These are phyloP conservation scores for Pseudorhiza aurosa DNA, from an alignment of 30 jellyfish, hydroid and myxozoan genomes.

Conservation along the genomic window DNA sequence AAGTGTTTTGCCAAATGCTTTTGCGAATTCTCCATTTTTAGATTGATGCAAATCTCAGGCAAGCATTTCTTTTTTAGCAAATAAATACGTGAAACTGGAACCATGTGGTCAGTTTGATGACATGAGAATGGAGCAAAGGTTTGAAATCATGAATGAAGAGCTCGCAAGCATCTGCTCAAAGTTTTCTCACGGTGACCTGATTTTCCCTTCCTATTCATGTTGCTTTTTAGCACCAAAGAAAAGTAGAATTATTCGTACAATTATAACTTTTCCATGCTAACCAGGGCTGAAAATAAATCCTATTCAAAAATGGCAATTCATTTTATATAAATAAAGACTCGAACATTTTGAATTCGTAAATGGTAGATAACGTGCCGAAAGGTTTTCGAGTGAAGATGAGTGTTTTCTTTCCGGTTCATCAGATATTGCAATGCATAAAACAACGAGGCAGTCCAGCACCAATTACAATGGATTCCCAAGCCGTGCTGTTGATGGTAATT, in stretches of 20 bases:
- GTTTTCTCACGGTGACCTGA: constrained; percentile 62
- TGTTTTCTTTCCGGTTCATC: neutral
- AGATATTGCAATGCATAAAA: constrained; percentile 92
- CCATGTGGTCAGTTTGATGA: constrained; percentile 69
- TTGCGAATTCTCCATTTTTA: too few relatives aligned
- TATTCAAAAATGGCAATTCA: too few relatives aligned
- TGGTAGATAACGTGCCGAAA: too few relatives aligned
- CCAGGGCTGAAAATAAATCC: too few relatives aligned
- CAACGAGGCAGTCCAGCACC: constrained; percentile 89
- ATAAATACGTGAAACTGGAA: constrained; percentile 58
- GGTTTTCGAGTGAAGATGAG: too few relatives aligned
- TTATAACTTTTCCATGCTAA: too few relatives aligned
- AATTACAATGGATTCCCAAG: constrained; percentile 81
- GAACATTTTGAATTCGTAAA: too few relatives aligned
- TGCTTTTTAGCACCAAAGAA: too few relatives aligned
- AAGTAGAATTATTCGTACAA: too few relatives aligned
- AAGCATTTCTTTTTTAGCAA: constrained; percentile 37
- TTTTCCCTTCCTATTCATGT: neutral
- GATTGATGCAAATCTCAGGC: too few relatives aligned
- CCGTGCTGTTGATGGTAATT: constrained; percentile 97
- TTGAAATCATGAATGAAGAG: constrained; percentile 86
- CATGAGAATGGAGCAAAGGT: constrained; percentile 67
- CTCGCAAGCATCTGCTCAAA: constrained; percentile 89
- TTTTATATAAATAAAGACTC: too few relatives aligned
- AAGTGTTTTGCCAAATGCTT: too few relatives aligned